Percentiles rank a stretch among this genome's conserved stretches.
phyloP scores from a whole-genome alignment of 2,797 vertebrate species.

The Smutsia temminckii region DNA sequence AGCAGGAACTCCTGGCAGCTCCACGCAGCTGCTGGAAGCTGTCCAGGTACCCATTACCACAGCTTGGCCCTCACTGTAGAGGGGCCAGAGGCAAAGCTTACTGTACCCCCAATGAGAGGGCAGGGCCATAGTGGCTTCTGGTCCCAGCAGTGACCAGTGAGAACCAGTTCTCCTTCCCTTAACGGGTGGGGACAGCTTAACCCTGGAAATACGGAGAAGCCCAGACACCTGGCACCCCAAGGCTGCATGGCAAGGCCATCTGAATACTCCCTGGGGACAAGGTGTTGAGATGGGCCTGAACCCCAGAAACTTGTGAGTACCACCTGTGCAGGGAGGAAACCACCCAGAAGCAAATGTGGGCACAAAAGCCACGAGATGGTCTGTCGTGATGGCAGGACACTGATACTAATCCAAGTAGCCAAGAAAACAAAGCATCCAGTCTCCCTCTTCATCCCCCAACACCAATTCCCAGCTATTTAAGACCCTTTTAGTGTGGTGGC shows the following conservation, averaged over 20 bases:
- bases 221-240: not conserved
- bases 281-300: not conserved
- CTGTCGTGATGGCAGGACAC: not conserved
- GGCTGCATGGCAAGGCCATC: not conserved
- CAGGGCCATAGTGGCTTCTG: not conserved
- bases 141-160: not conserved
- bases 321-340: not conserved
- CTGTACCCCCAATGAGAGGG: rapidly evolving
- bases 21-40: not conserved
- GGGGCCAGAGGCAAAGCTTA: not conserved
- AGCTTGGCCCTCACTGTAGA: not conserved
- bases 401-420: constrained; percentile 7
- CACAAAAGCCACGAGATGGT: not conserved
- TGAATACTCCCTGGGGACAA: not conserved
- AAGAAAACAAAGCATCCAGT: not conserved
- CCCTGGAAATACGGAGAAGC: not conserved
- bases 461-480: constrained; percentile 35
- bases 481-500: not conserved
- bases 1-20: not conserved
- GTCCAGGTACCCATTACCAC: not conserved
- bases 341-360: not conserved
- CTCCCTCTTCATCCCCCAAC: constrained; percentile 13
- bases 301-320: not conserved
- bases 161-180: not conserved
- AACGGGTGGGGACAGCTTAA: not conserved